A percentile compares a stretch with the other conserved stretches of the same genome.
These are phyloP conservation scores for Philopotamus ludificatus DNA, from an alignment of 1,140 invertebrate species.

Conservation along the genomic window DNA sequence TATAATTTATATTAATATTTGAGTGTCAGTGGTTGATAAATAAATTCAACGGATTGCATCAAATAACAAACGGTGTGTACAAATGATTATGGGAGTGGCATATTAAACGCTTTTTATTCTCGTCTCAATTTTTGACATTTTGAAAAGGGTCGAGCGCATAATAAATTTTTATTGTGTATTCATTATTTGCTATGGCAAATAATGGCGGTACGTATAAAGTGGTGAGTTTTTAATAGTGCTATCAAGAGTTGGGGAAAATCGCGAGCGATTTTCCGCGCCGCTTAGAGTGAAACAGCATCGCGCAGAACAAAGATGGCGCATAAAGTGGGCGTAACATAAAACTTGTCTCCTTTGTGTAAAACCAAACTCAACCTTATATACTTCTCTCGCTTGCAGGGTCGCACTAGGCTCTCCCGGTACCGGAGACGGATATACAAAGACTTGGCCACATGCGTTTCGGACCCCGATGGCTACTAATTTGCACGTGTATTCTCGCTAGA, in stretches of 20 bases:
- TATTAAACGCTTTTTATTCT: constrained; percentile 28
- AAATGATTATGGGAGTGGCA: constrained; percentile 32
- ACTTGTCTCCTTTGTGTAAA: constrained; percentile 13
- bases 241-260: no score
- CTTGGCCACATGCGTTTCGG: no score
- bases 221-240: no score
- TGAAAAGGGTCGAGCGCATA: no score
- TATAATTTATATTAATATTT: background rate
- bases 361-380: constrained; percentile 9
- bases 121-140: no score
- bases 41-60: constrained; percentile 26
- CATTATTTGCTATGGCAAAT: no score
- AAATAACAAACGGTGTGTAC: constrained; percentile 33
- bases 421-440: no score
- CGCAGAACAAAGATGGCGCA: constrained; percentile 40
- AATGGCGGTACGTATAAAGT: no score
- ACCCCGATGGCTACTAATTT: no score
- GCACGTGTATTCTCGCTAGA: no score
- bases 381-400: constrained; percentile 6
- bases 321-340: constrained; percentile 38
- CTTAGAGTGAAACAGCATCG: constrained; percentile 6
- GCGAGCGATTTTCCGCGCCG: background rate
- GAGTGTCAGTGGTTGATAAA: background rate
- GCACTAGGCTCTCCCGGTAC: background rate
- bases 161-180: no score